A percentile compares a stretch with the other conserved stretches of the same genome.
These are phyloP conservation scores for Rhodophaea formosa DNA, from an alignment of 2,888 invertebrate species.

Conservation along the genomic window DNA sequence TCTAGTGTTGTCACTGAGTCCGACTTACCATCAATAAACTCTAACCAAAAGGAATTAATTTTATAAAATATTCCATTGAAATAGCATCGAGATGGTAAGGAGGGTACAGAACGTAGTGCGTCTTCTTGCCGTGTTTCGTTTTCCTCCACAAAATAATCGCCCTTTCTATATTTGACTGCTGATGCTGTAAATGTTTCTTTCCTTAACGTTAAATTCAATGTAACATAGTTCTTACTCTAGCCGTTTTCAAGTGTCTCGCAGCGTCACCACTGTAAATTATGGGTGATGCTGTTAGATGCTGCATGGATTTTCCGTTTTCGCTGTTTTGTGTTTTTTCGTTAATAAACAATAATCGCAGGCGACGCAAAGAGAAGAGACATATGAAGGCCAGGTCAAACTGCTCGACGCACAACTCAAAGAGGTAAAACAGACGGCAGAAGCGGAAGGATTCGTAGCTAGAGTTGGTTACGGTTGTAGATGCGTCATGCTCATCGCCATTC, in stretches of 20 bases:
- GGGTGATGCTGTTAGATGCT: constrained; percentile 41
- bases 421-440: constrained; percentile 83
- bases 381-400: constrained; percentile 94
- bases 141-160: constrained; percentile 39
- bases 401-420: constrained; percentile 95
- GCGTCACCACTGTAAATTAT: constrained; percentile 40
- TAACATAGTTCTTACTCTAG: constrained; percentile 41
- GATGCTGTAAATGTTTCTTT: constrained; percentile 42
- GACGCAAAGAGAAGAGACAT: constrained; percentile 96
- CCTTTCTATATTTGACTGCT: constrained; percentile 51
- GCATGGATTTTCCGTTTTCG: constrained; percentile 69
- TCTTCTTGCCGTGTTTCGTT: constrained; percentile 51
- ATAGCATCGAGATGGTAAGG: constrained; percentile 44
- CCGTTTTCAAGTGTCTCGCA: constrained; percentile 43
- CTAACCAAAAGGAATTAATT: not conserved
- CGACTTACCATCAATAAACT: constrained; percentile 39
- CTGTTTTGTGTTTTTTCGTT: constrained; percentile 69
- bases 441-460: constrained; percentile 58
- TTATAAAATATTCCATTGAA: constrained; percentile 22
- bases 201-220: constrained; percentile 41
- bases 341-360: constrained; percentile 86
- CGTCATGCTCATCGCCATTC: constrained; percentile 65
- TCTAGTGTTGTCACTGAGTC: constrained; percentile 47
- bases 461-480: constrained; percentile 70
- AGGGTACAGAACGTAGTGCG: constrained; percentile 53